These are phyloP conservation scores for Lineus longissimus DNA, from an alignment of 1,140 invertebrate species.

Conservation along the genomic window DNA sequence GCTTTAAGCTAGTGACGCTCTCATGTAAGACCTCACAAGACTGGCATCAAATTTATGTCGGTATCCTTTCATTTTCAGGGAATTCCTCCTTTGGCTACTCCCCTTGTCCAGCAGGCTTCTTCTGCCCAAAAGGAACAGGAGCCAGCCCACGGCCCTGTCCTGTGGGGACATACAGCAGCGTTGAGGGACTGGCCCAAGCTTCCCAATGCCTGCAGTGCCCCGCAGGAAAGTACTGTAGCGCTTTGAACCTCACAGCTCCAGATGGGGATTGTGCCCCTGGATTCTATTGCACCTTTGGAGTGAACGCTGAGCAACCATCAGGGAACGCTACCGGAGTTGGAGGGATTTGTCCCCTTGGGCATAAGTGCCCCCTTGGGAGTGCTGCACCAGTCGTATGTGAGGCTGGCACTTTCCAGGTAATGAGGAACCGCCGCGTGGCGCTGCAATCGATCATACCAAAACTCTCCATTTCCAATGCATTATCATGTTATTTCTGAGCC, in stretches of 20 bases:
- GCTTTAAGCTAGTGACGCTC: no score
- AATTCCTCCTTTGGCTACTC: constrained; percentile 38
- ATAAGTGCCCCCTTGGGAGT: constrained; percentile 36
- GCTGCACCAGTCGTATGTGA: constrained; percentile 34
- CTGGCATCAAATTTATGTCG: no score
- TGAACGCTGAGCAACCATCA: constrained; percentile 37
- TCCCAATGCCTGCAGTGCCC: constrained; percentile 39
- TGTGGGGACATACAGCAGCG: constrained; percentile 42
- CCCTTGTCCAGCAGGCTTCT: constrained; percentile 43
- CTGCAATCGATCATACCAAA: no score
- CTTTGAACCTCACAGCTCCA: constrained; percentile 40
- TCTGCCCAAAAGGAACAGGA: constrained; percentile 41
- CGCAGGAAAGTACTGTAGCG: constrained; percentile 43
- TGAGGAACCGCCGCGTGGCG: no score
- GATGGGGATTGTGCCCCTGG: constrained; percentile 35
- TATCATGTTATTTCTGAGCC: no score
- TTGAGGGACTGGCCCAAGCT: constrained; percentile 28
- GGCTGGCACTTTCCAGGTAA: constrained; percentile 44
- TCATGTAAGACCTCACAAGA: no score
- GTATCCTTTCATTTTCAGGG: constrained; percentile 31
- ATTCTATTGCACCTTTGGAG: constrained; percentile 40
- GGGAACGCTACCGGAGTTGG: constrained; percentile 39
- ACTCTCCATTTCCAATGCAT: no score
- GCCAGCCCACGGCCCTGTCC: constrained; percentile 41
- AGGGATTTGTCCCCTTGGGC: constrained; percentile 43